These are phyloP conservation scores for Diarsia brunnea DNA, from an alignment of 2,888 invertebrate genomes.

Conservation along the genomic window DNA sequence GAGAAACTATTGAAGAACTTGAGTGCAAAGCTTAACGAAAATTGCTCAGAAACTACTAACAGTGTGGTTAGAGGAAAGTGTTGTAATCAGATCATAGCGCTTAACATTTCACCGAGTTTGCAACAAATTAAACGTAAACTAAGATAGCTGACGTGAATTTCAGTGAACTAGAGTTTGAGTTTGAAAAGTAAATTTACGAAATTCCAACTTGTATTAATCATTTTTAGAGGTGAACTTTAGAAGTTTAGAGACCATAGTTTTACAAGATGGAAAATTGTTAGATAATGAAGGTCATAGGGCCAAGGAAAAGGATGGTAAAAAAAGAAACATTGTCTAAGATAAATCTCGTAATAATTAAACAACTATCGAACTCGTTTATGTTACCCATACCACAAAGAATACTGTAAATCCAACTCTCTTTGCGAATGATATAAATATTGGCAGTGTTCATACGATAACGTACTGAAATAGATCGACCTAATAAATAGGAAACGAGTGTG, in stretches of 20 bases:
- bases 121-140: conserved; percentile 43
- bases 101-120: conserved; percentile 40
- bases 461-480: conserved; percentile 86
- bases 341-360: conserved; percentile 8
- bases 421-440: conserved; percentile 76
- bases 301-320: neutral
- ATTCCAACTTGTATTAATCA: conserved; percentile 1
- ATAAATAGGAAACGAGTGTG: conserved; percentile 83
- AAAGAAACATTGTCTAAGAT: neutral
- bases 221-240: conserved; percentile 17
- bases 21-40: neutral
- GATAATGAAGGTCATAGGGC: neutral
- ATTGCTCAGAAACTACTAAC: conserved; percentile 16
- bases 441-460: conserved; percentile 79
- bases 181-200: conserved; percentile 39
- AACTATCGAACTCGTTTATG: neutral
- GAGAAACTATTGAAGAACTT: conserved; percentile 7
- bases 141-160: conserved; percentile 41
- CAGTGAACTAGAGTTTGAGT: conserved; percentile 24
- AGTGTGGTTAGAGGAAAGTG: conserved; percentile 27
- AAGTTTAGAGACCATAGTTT: conserved; percentile 22
- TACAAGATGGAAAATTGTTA: neutral
- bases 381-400: conserved; percentile 7
- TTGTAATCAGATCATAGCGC: conserved; percentile 41
- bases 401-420: conserved; percentile 56